Conservation (phyloP, 2,888 invertebrate species). For the Griposia aprilina region DNA sequence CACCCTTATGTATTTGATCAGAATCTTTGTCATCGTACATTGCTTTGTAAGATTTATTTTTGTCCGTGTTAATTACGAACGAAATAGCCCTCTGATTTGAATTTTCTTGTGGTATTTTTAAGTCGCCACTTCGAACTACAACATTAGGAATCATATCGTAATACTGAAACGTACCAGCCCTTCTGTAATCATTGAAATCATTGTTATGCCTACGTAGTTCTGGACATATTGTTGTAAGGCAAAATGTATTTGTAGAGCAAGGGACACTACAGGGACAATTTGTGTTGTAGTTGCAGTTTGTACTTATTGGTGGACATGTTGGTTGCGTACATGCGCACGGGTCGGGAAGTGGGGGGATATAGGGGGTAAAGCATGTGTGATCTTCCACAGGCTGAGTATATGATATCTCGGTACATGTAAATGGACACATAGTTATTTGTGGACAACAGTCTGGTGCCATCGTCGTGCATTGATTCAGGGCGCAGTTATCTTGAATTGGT, state of each 20-base stretch:
- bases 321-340: conserved; percentile 73
- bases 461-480: conserved; percentile 71
- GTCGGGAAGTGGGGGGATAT: conserved; percentile 43
- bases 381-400: conserved; percentile 51
- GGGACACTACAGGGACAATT: conserved; percentile 66
- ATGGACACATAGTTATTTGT: conserved; percentile 47
- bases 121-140: conserved; percentile 73
- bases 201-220: conserved; percentile 62
- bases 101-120: conserved; percentile 52
- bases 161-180: conserved; percentile 69
- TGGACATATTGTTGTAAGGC: conserved; percentile 57
- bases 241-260: conserved; percentile 35
- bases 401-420: conserved; percentile 43
- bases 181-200: conserved; percentile 64
- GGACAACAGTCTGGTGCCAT: conserved; percentile 60
- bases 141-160: conserved; percentile 77
- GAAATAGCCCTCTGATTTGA: conserved; percentile 44
- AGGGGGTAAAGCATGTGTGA: conserved; percentile 34
- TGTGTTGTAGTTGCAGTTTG: conserved; percentile 47
- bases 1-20: conserved; percentile 64
- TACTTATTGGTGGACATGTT: conserved; percentile 57
- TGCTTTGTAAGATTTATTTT: conserved; percentile 52
- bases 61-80: conserved; percentile 50
- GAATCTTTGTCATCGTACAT: conserved; percentile 60
- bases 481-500: conserved; percentile 49